Percentiles rank a stretch among this genome's conserved stretches.
phyloP scores from a whole-genome alignment of 2,888 invertebrate species.

The Actias luna region DNA sequence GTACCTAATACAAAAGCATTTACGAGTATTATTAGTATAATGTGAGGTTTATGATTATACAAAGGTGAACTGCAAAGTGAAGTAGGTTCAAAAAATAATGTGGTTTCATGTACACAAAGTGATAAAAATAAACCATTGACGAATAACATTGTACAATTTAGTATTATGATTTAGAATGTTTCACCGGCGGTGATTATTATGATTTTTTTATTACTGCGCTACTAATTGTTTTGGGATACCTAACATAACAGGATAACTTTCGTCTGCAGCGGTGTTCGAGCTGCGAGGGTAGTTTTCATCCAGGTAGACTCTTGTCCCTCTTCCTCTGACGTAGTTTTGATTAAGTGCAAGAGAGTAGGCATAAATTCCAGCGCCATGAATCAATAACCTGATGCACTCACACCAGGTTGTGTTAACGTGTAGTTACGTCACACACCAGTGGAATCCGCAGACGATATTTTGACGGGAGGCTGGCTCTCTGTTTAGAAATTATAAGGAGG shows the following conservation, averaged over 20 bases:
- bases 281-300: slow-evolving; percentile 61
- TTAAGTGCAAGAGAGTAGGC: slow-evolving; percentile 74
- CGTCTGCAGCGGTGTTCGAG: slow-evolving; percentile 54
- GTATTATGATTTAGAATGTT: neutral
- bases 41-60: no score
- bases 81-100: neutral
- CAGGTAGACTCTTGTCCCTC: slow-evolving; percentile 61
- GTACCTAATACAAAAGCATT: no score
- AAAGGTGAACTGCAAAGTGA: neutral
- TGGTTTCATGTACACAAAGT: neutral
- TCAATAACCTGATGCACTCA: slow-evolving; percentile 75
- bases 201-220: slow-evolving; percentile 27
- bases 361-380: slow-evolving; percentile 74
- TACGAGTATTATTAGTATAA: no score
- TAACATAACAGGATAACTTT: slow-evolving; percentile 51
- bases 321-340: slow-evolving; percentile 65
- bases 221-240: slow-evolving; percentile 47
- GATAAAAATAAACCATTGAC: neutral
- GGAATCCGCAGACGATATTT: slow-evolving; percentile 69
- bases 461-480: slow-evolving; percentile 66
- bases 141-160: neutral
- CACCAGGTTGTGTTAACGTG: slow-evolving; percentile 51
- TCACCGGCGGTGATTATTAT: slow-evolving; percentile 12
- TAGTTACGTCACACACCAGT: slow-evolving; percentile 59
- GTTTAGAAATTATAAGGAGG: slow-evolving; percentile 63